Base-by-base conservation (phyloP, 1,140 invertebrate genomes). In the Drosophila bipectinata region DNA sequence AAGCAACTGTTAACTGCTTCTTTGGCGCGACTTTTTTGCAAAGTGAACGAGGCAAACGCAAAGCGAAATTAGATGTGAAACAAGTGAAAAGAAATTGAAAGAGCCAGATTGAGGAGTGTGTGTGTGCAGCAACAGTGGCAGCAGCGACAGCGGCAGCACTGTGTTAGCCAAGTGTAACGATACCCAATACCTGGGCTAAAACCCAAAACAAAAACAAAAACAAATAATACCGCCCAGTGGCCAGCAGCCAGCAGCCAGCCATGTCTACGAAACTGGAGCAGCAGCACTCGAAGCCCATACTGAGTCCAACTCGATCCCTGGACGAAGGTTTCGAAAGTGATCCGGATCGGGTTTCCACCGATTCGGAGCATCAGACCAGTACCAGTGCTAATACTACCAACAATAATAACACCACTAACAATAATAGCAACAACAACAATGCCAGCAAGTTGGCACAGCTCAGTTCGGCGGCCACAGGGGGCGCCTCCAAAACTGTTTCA, bases 301-400 rank as follows among this genome's bases (percentile, higher is more conserved):
- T 92, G 63, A 92, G 91, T 78, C 91, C 91, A 81, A 92, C 91
- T 66, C 89, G 91, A 90, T 92, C 91, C 79, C 90, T 92, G 64
- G 91, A 92, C 57, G 91, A 92, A 91, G 91, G 91, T 87, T 92
- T 92, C 79, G 91, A 92, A 92, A 92, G 91, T 89, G 91, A 92
- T 92, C 91, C 91, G 79, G 91, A 92, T 91, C 90, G 91, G 62
- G 88, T 92, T 83, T 91, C 90, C 59, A 92, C 91, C 51, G 91
- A 92, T 91, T 91, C 91, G 75, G 91, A 92, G 88, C 90, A 91
- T 81, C 83, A 85, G 88, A 91, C 89, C 79, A 90, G 79, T 91
- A 59, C 49, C 57, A 68, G 14, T 72, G 77, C 41, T 72, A 78
- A 39, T 51, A 67, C 60, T 53, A 53, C 41, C 45, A 64, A 45